These are phyloP conservation scores for Cerceris ruficornis DNA, from an alignment of 2,888 invertebrate species.

Conservation along the genomic window DNA sequence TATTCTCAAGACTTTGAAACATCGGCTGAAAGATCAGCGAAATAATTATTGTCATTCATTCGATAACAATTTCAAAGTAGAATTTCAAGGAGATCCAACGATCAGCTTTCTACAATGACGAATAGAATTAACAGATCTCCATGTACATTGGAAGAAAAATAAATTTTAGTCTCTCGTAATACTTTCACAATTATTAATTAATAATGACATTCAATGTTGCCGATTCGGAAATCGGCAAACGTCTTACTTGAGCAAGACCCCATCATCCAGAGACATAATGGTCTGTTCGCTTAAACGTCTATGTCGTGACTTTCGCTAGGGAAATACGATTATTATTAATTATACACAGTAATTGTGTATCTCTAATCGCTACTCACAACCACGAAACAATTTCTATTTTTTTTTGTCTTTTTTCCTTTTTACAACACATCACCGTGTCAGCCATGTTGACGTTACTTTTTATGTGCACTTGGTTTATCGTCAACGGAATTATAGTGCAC, in stretches of 20 bases:
- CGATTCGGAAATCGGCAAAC: conserved; percentile 42
- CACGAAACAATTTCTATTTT: conserved; percentile 45
- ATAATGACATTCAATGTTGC: conserved; percentile 14
- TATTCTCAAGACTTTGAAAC: no score
- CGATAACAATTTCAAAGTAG: no score
- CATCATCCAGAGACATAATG: conserved; percentile 57
- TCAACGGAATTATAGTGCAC: conserved; percentile 39
- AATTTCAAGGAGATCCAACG: no score
- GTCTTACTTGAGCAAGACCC: conserved; percentile 54
- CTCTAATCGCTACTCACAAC: conserved; percentile 58
- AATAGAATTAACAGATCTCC: not conserved
- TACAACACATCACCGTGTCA: conserved; percentile 3
- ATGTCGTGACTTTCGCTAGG: conserved; percentile 62
- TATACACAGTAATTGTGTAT: conserved; percentile 40
- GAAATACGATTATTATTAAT: conserved; percentile 64
- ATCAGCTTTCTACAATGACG: not conserved
- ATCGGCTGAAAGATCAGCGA: no score
- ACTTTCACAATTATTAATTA: not conserved
- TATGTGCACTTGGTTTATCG: conserved; percentile 52
- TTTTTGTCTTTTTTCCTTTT: no score
- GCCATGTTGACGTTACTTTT: conserved; percentile 21
- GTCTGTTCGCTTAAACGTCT: conserved; percentile 58
- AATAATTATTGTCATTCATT: no score
- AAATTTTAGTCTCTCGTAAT: no score
- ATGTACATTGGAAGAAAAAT: conserved; percentile 7